Evolutionary conservation across 1,140 invertebrate genomes (phyloP), one percentile per base, ranked within the genome.

Genomic region (Tachypleus tridentatus): DNA sequence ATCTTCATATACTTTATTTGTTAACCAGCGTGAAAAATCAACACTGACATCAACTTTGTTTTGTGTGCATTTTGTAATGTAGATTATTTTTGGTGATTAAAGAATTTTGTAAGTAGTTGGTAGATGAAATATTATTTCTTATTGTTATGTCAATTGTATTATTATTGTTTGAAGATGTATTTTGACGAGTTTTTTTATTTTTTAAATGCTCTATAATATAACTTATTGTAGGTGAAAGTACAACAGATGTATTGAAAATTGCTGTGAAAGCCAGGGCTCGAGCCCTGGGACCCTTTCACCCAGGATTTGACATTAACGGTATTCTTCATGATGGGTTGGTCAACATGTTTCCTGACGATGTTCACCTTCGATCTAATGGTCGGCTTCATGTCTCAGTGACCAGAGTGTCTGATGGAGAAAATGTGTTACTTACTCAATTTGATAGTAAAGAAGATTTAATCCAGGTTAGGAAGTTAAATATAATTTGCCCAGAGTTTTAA

Each of bases 381-480:
- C 89, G 89, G 70, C 80, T 99, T 1, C 90, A 93, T 73, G 87
- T 99, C 63, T 98, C 95, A 0, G 77, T 99, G 51, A 99, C 97
- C 0, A 84, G 95, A 72, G 75, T 78, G 50, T 88, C 87, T 63
- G 96, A 98, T 80, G 89, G 91, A 8, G 86, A 94, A 76, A 97
- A 98, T 79, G 88, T 97, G 7, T 88, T 98, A 50, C 86, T 98
- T 4, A 92, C 91, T 3, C 86, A 97, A 61, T 99, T 93, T 72
- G 84, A 86, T 57, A 88, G 89, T 5, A 88, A 87, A 76, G 89
- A 97, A 72, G 96, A 99, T 74, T 81, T 99, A 3, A 81, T 99
- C 57, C 88, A 98, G 81, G 91, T 92, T 77, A 74, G 29, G 29
- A 29, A 1, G 29, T 29, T 29, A 29, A 29, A 29, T 29, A 29